Base-by-base conservation (phyloP, 1,140 invertebrate genomes). In the Ceratosolen solmsi region DNA sequence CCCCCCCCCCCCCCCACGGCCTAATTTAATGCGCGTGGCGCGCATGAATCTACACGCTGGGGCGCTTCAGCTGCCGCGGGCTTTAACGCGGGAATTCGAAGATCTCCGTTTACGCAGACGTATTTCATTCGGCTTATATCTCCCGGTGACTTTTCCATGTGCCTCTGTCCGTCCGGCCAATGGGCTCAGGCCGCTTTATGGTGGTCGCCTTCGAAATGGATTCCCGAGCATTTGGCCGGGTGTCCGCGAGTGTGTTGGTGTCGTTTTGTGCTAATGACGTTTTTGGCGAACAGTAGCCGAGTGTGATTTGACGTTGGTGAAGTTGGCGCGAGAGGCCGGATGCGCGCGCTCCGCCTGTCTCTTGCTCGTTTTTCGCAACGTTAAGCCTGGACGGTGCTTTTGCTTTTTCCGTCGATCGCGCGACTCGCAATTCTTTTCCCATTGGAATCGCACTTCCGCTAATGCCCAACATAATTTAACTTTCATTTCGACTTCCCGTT, bases 21-120 rank as follows among this genome's bases (percentile, higher is more conserved):
- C 84, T 82, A 87, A 84, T 86, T 87, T 83, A 87, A 87, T 83
- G 84, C 84, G 77, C 49, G 51, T 4, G 30, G 51, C 17, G 22
- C 65, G 20, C 36, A 70, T 25, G 38, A n/a, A 25, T 70, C 33
- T 41, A 38, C 22, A 8, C 4, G 8, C 25, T 20, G 4, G 58
- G 5, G n/a, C 17, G 46, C 46, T 30, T 5, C n/a, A 7, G 58
- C 49, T 30, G 38, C 20, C 33, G 22, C 15, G 60, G 25, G 41
- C 30, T 63, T 68, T 36, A 65, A 70, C 60, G 63, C 49, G 65
- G 80, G 60, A 85, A 84, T 86, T 82, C 30, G 63, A 83, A 83
- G 83, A 85, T 86, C 83, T 70, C 72, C 11, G n/a, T 36, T 30
- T 54, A 78, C 46, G 38, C 75, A 22, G 22, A 71, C 65, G 77